These are phyloP conservation scores for Cerastoderma edule DNA, from an alignment of 2,888 invertebrate species.

Conservation along the genomic window DNA sequence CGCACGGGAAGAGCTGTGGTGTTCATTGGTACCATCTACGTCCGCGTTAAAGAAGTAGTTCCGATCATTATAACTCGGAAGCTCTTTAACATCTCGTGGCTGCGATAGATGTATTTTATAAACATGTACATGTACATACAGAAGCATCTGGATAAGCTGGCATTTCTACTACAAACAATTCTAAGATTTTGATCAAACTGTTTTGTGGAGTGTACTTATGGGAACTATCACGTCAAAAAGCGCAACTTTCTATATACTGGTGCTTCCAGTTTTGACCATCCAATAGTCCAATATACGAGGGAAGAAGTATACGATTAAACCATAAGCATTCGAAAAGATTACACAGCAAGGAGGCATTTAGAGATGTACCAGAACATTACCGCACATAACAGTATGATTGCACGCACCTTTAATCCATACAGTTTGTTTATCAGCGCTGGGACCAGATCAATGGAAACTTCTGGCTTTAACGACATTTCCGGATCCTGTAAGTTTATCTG, in stretches of 20 bases:
- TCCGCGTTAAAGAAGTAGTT: constrained; percentile 89
- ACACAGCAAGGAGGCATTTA: too few species aligned
- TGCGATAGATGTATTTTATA: constrained; percentile 14
- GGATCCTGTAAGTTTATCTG: constrained; percentile 36
- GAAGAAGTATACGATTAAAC: too few species aligned
- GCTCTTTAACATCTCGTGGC: constrained; percentile 84
- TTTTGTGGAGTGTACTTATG: too few species aligned
- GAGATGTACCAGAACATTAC: too few species aligned
- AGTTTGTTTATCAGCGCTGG: constrained; percentile 28
- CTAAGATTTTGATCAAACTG: too few species aligned
- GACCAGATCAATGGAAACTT: constrained; percentile 32
- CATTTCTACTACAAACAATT: not conserved
- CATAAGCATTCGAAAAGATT: too few species aligned
- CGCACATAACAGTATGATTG: too few species aligned
- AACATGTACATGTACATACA: not conserved
- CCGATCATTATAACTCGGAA: constrained; percentile 91
- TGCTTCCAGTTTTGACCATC: too few species aligned
- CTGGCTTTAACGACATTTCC: constrained; percentile 42
- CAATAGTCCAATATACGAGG: too few species aligned
- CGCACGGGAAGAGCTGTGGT: constrained; percentile 59
- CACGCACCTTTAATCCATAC: constrained; percentile 48
- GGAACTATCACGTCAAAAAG: too few species aligned
- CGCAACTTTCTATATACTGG: too few species aligned
- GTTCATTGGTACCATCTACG: constrained; percentile 60
- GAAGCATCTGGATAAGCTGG: not conserved